Conservation (phyloP, 2,888 invertebrate genomes). For the Teleogryllus oceanicus region DNA sequence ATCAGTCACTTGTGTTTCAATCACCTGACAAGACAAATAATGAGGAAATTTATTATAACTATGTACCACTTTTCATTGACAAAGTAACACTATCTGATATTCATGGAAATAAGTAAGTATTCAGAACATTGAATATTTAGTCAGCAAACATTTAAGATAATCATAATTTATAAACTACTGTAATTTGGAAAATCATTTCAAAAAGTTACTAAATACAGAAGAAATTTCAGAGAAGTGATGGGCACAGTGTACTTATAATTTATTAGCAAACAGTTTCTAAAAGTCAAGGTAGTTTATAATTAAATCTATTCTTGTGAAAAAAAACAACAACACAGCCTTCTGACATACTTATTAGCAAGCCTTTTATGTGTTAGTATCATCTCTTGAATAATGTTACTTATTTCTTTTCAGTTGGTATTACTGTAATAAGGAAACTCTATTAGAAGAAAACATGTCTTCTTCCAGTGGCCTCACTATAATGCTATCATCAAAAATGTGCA, state of each 20-base stretch:
- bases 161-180: no score
- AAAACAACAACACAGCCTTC: neutral
- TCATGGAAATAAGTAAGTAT: conserved; percentile 47
- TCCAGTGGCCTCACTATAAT: no score
- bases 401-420: conserved; percentile 46
- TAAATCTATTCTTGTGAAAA: neutral
- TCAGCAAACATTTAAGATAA: neutral
- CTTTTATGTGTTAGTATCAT: no score
- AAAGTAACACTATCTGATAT: conserved; percentile 46
- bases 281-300: neutral
- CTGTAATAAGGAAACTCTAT: conserved; percentile 45
- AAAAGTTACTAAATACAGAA: no score
- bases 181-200: no score
- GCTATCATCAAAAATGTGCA: no score
- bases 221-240: no score
- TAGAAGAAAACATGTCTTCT: conserved; percentile 39
- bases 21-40: conserved; percentile 36
- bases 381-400: no score
- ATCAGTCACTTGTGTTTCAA: conserved; percentile 43
- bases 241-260: neutral
- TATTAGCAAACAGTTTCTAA: neutral
- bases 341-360: neutral
- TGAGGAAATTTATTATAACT: conserved; percentile 3
- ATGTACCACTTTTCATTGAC: conserved; percentile 42
- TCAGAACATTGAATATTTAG: neutral